Conservation (phyloP, 1,140 invertebrate genomes). For the Eupristina koningsbergeri region DNA sequence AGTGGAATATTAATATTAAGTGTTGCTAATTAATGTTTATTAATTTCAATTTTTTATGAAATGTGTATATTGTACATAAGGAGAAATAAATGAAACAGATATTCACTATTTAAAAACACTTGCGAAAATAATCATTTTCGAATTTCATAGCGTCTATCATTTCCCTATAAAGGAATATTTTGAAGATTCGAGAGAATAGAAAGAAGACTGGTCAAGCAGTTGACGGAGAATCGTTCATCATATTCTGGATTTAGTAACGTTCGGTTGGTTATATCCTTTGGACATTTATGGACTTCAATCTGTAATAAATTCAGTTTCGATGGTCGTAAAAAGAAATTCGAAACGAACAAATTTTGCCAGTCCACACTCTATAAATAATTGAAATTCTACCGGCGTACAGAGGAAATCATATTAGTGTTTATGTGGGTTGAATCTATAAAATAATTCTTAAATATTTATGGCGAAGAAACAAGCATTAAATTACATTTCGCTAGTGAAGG, state of each 20-base stretch:
- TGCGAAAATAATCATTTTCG: neutral
- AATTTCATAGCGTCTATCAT: slow-evolving; percentile 12
- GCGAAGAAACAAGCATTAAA: neutral
- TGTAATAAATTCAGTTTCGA: slow-evolving; percentile 38
- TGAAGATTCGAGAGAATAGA: neutral
- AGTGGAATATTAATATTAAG: too few relatives aligned
- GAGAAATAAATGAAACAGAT: neutral
- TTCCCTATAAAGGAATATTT: slow-evolving; percentile 29
- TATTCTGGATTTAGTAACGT: slow-evolving; percentile 31
- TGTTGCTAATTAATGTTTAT: too few relatives aligned
- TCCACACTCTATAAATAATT: slow-evolving; percentile 48
- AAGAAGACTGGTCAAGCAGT: slow-evolving; percentile 20
- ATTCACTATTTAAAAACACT: slow-evolving; percentile 13
- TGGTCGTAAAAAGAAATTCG: slow-evolving; percentile 36
- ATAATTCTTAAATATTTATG: slow-evolving; percentile 47
- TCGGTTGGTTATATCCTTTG: slow-evolving; percentile 29
- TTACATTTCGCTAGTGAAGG: too few relatives aligned
- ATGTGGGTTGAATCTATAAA: slow-evolving; percentile 31
- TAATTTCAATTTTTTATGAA: too few relatives aligned
- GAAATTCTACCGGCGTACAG: slow-evolving; percentile 29
- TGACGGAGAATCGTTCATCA: slow-evolving; percentile 43
- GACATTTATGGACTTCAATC: slow-evolving; percentile 50
- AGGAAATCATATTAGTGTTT: slow-evolving; percentile 38
- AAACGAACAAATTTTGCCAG: slow-evolving; percentile 44
- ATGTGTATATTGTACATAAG: too few relatives aligned